phyloP scores from a whole-genome alignment of 1,140 invertebrate species.

The Macrocentrus cingulum region DNA sequence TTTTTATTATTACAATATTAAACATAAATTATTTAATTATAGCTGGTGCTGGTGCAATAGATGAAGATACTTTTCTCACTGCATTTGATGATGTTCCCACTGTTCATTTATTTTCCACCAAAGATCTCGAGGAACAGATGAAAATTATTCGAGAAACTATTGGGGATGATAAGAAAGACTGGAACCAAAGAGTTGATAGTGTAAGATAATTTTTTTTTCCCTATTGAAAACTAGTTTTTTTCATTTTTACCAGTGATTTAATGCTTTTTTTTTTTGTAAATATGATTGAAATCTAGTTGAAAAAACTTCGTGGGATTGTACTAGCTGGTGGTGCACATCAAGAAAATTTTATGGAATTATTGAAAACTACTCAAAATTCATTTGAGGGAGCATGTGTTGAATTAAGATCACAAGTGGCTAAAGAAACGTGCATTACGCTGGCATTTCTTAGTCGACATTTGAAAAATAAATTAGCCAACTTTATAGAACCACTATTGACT shows the following conservation, averaged over 20 bases:
- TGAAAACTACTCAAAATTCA: slow-evolving; percentile 79
- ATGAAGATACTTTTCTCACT: slow-evolving; percentile 83
- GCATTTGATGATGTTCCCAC: slow-evolving; percentile 83
- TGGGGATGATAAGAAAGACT: slow-evolving; percentile 81
- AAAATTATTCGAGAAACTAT: slow-evolving; percentile 75
- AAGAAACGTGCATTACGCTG: slow-evolving; percentile 93
- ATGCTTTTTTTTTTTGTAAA: too few relatives aligned
- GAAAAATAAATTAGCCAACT: slow-evolving; percentile 80
- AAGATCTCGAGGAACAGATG: slow-evolving; percentile 84
- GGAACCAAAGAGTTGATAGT: slow-evolving; percentile 89
- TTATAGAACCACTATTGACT: slow-evolving; percentile 79
- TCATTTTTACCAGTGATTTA: too few relatives aligned
- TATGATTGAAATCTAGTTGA: slow-evolving; percentile 69
- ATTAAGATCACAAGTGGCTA: slow-evolving; percentile 86
- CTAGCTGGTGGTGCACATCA: slow-evolving; percentile 77
- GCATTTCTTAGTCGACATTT: slow-evolving; percentile 86
- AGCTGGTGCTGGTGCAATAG: slow-evolving; percentile 76
- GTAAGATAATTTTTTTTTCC: slow-evolving; percentile 60
- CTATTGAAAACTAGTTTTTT: slow-evolving; percentile 1
- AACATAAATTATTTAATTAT: slow-evolving; percentile 19
- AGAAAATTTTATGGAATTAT: slow-evolving; percentile 77
- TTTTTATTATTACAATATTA: slow-evolving; percentile 37
- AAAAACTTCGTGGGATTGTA: slow-evolving; percentile 80
- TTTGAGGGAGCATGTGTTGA: slow-evolving; percentile 87
- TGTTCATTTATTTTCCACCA: slow-evolving; percentile 78